Percentiles rank a stretch among this genome's conserved stretches.
phyloP scores from a whole-genome alignment of 2,113 vertebrate genomes.

The Rhea pennata region DNA sequence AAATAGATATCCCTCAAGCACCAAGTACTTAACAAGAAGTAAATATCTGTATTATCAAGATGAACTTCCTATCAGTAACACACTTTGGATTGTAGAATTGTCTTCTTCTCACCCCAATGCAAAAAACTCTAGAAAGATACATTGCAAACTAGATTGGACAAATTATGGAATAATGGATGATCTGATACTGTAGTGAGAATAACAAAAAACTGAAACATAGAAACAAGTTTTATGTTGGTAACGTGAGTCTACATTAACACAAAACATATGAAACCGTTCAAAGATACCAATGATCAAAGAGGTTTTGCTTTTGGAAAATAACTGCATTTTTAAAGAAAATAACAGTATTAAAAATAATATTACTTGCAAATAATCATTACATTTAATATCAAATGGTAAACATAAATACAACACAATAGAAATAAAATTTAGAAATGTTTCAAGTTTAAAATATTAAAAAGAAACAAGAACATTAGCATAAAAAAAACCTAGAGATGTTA shows the following conservation, averaged over 20 bases:
- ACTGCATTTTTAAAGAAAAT: not conserved
- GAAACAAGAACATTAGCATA: not conserved
- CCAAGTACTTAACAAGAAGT: not conserved
- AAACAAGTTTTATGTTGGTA: not conserved
- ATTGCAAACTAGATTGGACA: not conserved
- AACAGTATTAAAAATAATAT: not conserved
- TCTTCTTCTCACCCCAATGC: not conserved
- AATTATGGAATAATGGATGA: not conserved
- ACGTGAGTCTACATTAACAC: not conserved
- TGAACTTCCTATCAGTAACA: not conserved
- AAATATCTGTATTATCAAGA: not conserved
- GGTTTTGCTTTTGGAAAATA: not conserved
- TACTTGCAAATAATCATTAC: not conserved
- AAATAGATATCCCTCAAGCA: not conserved
- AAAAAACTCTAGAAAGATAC: not conserved
- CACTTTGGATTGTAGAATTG: not conserved
- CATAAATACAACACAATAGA: not conserved
- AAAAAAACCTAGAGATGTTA: not conserved
- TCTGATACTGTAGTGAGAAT: not conserved
- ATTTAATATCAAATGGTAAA: not conserved
- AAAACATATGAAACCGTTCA: not conserved
- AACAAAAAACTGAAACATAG: not conserved
- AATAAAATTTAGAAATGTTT: not conserved
- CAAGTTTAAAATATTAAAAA: not conserved
- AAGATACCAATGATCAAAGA: not conserved